phyloP scores from a whole-genome alignment of 53 echinoderm and acorn worm genomes.

The Antedon mediterranea region DNA sequence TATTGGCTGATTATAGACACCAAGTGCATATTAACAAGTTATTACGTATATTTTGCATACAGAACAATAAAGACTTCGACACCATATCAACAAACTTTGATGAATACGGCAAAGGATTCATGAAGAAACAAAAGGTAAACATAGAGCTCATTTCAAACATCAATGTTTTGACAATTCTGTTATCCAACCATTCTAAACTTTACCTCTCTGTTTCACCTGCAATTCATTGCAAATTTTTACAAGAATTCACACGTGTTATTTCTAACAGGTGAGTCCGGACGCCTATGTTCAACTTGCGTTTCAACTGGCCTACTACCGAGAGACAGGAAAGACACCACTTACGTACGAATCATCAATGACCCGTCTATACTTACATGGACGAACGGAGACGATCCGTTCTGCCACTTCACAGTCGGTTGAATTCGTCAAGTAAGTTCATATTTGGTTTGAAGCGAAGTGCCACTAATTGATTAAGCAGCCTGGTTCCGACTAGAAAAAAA shows the following conservation, averaged over 20 bases:
- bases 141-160: not conserved
- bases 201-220: not conserved
- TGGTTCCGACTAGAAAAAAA: too few species aligned
- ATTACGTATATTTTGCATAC: too few species aligned
- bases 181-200: not conserved
- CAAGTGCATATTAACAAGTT: too few species aligned
- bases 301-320: conserved; percentile 50
- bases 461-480: too few species aligned
- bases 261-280: conserved; percentile 53
- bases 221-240: not conserved
- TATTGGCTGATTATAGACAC: too few species aligned
- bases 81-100: conserved; percentile 33
- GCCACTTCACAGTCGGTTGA: conserved; percentile 36
- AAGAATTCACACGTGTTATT: not conserved
- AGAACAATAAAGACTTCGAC: conserved; percentile 52
- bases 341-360: conserved; percentile 70
- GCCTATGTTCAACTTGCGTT: conserved; percentile 57
- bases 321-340: conserved; percentile 48
- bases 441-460: not conserved
- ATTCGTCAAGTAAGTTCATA: conserved; percentile 44
- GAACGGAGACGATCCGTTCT: conserved; percentile 62
- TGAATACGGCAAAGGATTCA: conserved; percentile 60
- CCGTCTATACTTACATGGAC: conserved; percentile 45
- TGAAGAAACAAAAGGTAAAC: conserved; percentile 66
- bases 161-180: too few species aligned